Base-by-base conservation (phyloP, 1,140 invertebrate species). In the Solenopsis invicta region DNA sequence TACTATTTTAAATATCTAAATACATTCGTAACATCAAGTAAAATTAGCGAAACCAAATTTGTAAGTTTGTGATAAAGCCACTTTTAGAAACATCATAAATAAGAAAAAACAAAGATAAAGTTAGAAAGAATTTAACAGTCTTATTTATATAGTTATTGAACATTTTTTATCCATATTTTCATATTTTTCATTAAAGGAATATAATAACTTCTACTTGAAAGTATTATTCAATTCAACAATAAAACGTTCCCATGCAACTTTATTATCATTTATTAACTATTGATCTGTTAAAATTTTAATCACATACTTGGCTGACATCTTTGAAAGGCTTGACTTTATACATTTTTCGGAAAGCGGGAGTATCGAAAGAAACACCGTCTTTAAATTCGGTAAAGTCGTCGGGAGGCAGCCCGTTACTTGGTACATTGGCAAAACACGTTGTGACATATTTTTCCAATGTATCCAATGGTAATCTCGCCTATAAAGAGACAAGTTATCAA, bases 261-360 rank as follows among this genome's bases (percentile, higher is more conserved):
- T 41, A 21, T 4, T 24, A 66, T 29, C 21, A 52, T 8, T 41
- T 3, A 66, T 85, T 45, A 54, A 48, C 0, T 16, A 29, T 18
- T 71, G 2, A 41, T 41, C 41, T 10, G 4, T 61, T 29, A 9
- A 29, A 52, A 2, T 59, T 75, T 69, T 13, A 74, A 12, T 12
- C 13, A 87, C 85, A 92, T 92, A 97, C 96, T 94, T 97, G 96
- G 87, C 96, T 96, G 21, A 96, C 93, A 92, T 98, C 97, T 91
- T 97, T 97, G n/a, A 98, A 94, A 1, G 98, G 97, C 91, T 97
- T 97, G 0, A 99, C 96, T 94, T 97, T 97, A 91, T 98, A 98
- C 0, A 98, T 96, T 92, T 96, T 96, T 69, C 96, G 96, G 93
- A 98, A 99, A 74, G 96, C 95, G 0, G 95, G 92, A 2, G 96